A percentile compares a stretch with the other conserved stretches of the same genome.
These are phyloP conservation scores for Buceros bicornis DNA, from an alignment of 2,797 vertebrate genomes.

Conservation along the genomic window DNA sequence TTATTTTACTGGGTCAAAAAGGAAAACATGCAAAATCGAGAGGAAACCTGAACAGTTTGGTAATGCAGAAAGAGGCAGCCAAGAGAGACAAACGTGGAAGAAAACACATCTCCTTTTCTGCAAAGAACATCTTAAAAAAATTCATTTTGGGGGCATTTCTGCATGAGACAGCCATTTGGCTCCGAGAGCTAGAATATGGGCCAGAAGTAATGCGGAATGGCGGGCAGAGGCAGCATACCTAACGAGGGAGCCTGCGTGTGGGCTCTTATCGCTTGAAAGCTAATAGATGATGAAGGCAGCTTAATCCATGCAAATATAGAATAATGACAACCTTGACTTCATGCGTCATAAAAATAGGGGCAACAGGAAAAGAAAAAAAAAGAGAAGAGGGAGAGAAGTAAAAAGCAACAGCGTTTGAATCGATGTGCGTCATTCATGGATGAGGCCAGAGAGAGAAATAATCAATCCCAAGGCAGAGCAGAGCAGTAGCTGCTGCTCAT, in stretches of 20 bases:
- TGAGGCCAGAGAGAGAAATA: constrained; percentile 26
- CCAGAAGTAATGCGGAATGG: constrained; percentile 50
- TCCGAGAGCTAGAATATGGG: constrained; percentile 34
- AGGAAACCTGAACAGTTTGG: not conserved
- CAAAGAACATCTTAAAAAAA: not conserved
- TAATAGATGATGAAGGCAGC: constrained; percentile 70
- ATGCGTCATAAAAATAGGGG: constrained; percentile 48
- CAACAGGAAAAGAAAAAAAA: not conserved
- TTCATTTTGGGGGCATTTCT: not conserved
- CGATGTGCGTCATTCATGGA: constrained; percentile 25
- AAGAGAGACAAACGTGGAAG: not conserved
- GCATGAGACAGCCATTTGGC: constrained; percentile 46
- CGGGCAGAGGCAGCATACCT: constrained; percentile 33
- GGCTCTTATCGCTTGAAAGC: constrained; percentile 58
- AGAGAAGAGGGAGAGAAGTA: not conserved
- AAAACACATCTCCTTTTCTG: constrained; percentile 24
- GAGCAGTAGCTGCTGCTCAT: not conserved
- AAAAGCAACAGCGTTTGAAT: constrained; percentile 32
- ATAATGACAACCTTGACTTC: constrained; percentile 68
- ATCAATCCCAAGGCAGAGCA: constrained; percentile 24
- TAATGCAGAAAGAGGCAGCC: not conserved
- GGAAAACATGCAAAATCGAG: not conserved
- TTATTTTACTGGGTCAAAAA: not conserved
- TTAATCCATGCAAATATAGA: constrained; percentile 69
- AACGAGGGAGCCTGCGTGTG: constrained; percentile 52